phyloP scores from a whole-genome alignment of 2,113 vertebrate genomes.

The Colaptes auratus region DNA sequence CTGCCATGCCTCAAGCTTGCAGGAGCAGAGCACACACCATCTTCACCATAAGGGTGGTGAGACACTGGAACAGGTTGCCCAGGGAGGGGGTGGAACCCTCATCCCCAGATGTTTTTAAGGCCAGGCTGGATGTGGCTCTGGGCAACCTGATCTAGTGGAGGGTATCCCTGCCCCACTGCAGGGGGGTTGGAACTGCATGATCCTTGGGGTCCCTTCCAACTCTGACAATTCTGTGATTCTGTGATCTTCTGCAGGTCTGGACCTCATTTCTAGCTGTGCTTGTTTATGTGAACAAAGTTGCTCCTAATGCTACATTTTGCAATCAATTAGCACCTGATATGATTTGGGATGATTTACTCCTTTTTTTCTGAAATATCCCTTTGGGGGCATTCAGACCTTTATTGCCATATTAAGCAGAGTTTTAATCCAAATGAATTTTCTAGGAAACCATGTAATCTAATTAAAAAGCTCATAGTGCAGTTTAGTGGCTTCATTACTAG shows the following conservation, averaged over 20 bases:
- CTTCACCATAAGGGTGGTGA: too few species aligned
- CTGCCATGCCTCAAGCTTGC: not conserved
- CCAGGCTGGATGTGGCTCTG: too few species aligned
- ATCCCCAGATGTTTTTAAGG: too few species aligned
- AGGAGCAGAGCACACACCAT: not conserved
- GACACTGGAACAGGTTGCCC: too few species aligned
- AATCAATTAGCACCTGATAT: constrained; percentile 22
- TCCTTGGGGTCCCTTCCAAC: too few species aligned
- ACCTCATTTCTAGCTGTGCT: not conserved
- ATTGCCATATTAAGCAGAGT: constrained; percentile 33
- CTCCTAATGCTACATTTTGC: not conserved
- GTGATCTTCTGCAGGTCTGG: not conserved
- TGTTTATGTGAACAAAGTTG: not conserved
- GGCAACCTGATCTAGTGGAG: too few species aligned
- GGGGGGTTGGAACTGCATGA: too few species aligned
- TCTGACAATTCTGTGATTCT: too few species aligned
- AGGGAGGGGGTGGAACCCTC: too few species aligned
- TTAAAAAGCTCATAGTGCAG: constrained; percentile 41
- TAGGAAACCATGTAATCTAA: constrained; percentile 57
- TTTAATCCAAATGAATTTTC: constrained; percentile 64
- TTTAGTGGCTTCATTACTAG: constrained; percentile 40
- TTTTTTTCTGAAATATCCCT: not conserved
- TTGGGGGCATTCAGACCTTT: constrained; percentile 29
- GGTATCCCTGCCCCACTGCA: too few species aligned
- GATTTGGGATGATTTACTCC: constrained; percentile 12